Evolutionary conservation across 2,888 invertebrate species (phyloP).

Genomic region (Clitarchus hookeri): DNA sequence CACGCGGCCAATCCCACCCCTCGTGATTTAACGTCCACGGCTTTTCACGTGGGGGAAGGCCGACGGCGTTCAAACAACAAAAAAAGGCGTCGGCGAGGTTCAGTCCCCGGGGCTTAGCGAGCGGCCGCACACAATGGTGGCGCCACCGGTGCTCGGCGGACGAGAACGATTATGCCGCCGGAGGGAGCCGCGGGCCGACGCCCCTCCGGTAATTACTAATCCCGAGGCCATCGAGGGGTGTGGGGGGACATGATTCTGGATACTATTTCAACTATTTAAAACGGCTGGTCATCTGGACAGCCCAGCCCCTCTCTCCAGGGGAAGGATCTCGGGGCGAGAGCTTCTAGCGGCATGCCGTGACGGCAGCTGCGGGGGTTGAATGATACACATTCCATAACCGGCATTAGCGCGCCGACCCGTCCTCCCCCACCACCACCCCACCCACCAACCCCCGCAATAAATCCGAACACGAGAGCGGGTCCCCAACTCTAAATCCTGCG

Average conservation of each 20-base stretch:
- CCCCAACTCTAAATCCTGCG: too few species aligned
- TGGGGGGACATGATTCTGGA: constrained; percentile 16
- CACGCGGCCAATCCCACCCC: too few species aligned
- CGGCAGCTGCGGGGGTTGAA: not conserved
- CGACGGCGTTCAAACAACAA: not conserved
- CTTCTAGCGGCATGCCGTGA: not conserved
- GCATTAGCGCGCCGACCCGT: not conserved
- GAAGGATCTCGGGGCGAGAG: not conserved
- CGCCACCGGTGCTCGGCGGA: not conserved
- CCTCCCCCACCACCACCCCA: not conserved
- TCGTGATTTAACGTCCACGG: not conserved
- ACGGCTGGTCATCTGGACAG: not conserved
- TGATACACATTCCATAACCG: constrained; percentile 26
- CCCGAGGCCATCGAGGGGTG: not conserved
- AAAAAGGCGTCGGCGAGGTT: not conserved
- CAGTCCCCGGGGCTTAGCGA: not conserved
- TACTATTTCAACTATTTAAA: constrained; percentile 25
- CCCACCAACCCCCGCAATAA: too few species aligned
- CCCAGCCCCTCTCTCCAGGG: too few species aligned
- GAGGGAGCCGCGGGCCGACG: not conserved
- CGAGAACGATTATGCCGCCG: not conserved
- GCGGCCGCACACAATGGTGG: not conserved
- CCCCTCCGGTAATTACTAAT: not conserved
- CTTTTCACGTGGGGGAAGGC: not conserved
- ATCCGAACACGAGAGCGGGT: too few species aligned